Evolutionary conservation across 2,113 vertebrate genomes (phyloP).

Genomic region (Nicator chloris): DNA sequence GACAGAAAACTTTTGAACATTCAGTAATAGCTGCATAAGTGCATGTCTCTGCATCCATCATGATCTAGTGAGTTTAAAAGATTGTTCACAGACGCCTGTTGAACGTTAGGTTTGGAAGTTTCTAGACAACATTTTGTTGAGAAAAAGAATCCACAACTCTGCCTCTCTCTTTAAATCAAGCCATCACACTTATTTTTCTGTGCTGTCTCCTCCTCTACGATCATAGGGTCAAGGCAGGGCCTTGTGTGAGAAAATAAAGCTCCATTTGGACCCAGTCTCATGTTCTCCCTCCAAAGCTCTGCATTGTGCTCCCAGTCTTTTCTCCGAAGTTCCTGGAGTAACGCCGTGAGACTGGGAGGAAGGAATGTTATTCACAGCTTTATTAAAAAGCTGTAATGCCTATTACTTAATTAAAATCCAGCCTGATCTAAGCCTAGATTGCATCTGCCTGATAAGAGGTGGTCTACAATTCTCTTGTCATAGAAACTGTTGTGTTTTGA

Average conservation of each 20-base stretch:
- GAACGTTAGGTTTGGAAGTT: background rate
- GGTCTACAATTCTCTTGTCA: background rate
- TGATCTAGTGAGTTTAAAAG: background rate
- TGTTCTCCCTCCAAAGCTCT: background rate
- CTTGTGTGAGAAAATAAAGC: background rate
- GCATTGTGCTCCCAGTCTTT: background rate
- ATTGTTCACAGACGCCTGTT: fast-evolving
- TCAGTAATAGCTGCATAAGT: background rate
- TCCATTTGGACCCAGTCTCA: background rate
- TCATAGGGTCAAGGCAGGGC: background rate
- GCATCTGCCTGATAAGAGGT: background rate
- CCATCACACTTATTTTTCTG: background rate
- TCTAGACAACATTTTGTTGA: background rate
- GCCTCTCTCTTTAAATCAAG: background rate
- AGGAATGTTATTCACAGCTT: background rate
- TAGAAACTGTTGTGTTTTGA: background rate
- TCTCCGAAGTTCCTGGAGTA: background rate
- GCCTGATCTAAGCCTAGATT: background rate
- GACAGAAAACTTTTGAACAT: background rate
- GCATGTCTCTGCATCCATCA: background rate
- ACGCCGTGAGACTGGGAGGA: background rate
- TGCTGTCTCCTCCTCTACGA: background rate
- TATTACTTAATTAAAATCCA: background rate
- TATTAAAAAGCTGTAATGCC: background rate
- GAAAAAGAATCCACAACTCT: background rate